Evolutionary conservation across 1,140 invertebrate genomes (phyloP), one percentile per base, ranked within the genome.

Genomic region (Drosophila varians): DNA sequence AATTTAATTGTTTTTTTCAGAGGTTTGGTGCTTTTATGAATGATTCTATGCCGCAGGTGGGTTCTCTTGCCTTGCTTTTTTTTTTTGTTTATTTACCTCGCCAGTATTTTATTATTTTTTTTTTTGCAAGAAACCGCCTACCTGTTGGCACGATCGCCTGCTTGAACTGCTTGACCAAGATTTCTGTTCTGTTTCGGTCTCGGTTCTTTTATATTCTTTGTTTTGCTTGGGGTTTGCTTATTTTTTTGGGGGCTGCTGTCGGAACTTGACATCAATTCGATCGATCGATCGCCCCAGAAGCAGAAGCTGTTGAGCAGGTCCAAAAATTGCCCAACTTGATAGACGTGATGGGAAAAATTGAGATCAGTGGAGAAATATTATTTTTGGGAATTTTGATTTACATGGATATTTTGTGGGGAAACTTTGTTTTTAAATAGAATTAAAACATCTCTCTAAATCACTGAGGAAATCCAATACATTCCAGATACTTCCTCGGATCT

Each of bases 191-290:
- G 40, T 62, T 58, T 64, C 46, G 58, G 43, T 46, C 19, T 46
- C 2, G 19, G 58, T 31, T 65, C 42, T 47, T 60, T 40, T 54
- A 52, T 40, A n/a, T 62, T 56, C 55, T 64, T 64, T 64, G 60
- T 64, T 64, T 64, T 64, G 60, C 42, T 64, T 61, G 55, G 18
- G 60, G 55, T 61, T 21, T 19, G 18, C 38, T 38, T 54, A 48
- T 71, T 73, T 53, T n/a, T 56, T 46, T 19, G 34, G 38, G 16
- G 54, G 75, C 75, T 77, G 78, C 75, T 43, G 75, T 78, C 68
- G 45, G 51, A 77, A 78, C 75, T 77, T 77, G 75, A 77, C 75
- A 78, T 52, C 68, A 68, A 66, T 73, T 65, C 54, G 40, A 45
- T 21, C 42, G 9, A 36, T 26, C 49, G 42, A 52, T 53, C 48